Base-by-base conservation (phyloP, 2,797 vertebrate species). In the Sebastes flavidus region DNA sequence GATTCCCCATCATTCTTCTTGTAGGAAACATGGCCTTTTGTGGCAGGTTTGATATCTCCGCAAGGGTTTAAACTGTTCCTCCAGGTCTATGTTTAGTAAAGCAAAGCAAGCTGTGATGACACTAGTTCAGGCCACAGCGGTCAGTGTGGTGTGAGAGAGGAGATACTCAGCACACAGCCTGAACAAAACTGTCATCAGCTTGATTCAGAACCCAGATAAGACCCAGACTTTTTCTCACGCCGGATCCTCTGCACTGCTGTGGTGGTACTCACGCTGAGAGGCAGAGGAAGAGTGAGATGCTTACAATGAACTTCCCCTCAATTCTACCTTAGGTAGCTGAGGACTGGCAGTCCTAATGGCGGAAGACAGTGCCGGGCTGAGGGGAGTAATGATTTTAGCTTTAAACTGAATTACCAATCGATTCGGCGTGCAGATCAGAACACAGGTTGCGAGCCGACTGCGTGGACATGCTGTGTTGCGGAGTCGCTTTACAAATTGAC, bases 321-420 rank as follows among this genome's bases (percentile, higher is more conserved):
- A 3, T 82, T 82, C 76, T 86, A 85, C 83, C 86, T 82, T 77
- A 68, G 87, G 84, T 73, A 82, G 86, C 81, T 88, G 84, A 91
- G 80, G 70, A 92, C 87, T 84, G 66, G 77, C 77, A 59, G 80
- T 83, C 73, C 75, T 90, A 91, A 93, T 94, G 75, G 87, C 62
- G 66, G 82, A 91, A 92, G 89, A 92, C 91, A 86, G 91, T 83
- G 83, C 87, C 81, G 87, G 87, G 90, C 88, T 87, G 81, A 85
- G 63, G 87, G 84, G 82, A 92, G 92, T 95, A 95, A 95, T 94
- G 94, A 95, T 95, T 96, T 95, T 92, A 94, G 89, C 94, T 95
- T 94, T 94, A 95, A 96, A 96, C 92, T 91, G 94, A 96, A 95
- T 95, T 95, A 93, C 92, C 75, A 81, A 96, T 96, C 91, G 92